Evolutionary conservation across 2,888 invertebrate species (phyloP), one percentile per base, ranked within the genome.

Genomic region (Aleiodes alternator): DNA sequence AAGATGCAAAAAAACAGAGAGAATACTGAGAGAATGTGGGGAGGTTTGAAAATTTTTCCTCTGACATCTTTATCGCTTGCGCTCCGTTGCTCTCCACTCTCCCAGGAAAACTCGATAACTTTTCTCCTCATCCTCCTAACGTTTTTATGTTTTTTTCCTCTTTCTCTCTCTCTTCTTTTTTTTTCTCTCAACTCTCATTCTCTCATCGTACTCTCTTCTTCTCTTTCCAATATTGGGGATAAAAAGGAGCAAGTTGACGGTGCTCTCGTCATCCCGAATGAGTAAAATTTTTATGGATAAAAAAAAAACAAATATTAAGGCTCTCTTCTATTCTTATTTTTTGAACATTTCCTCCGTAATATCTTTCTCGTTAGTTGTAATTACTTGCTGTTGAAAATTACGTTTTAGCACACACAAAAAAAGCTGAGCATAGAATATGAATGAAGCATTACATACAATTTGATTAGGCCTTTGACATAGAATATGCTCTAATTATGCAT

Each of bases 41-140:
- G 12, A 72, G 75, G 16, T 69, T 50, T 69, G 73, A 69, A 59
- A 66, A 69, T 31, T 69, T 68, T 73, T 70, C 68, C 23, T 11
- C 53, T 61, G 56, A 69, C 59, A 69, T 53, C 68, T 76, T 75
- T 70, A 70, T 72, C 51, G 72, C 57, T 76, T 38, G 38, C 75
- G 70, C 72, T 75, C 38, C 14, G 59, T 23, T 73, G 56, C 74
- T 70, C 69, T 69, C 59, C 51, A 59, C 69, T 66, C 59, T 59
- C 38, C 12, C 14, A 38, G 57, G 38, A 59, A 59, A 73, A 78
- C 75, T 77, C 61, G 68, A 78, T 77, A 76, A 78, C 72, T 75
- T 75, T 75, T 69, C 78, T 34, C 69, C 53, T 51, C 64, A 43
- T 57, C 70, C 61, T 53, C 14, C 57, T 61, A 48, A 64, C 59